These are phyloP conservation scores for Chrysogorgia sp. DNA, from an alignment of 92 coral and sea anemone genomes.

Conservation along the genomic window DNA sequence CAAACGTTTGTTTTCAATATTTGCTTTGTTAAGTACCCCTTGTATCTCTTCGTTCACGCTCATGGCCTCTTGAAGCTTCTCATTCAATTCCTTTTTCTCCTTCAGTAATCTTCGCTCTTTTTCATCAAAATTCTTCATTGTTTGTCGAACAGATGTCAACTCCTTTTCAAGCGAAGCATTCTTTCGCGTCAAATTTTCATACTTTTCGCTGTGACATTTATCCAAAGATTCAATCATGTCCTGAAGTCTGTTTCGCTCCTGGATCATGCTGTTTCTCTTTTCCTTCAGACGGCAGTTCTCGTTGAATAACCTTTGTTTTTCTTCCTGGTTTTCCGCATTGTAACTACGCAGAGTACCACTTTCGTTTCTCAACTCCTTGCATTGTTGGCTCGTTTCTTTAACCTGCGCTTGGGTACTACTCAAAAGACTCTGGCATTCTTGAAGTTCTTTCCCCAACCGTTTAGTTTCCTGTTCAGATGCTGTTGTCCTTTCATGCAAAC, in stretches of 20 bases:
- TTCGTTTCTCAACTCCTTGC: conserved; percentile 19
- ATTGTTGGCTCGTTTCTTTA: conserved; percentile 6
- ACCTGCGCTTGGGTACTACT: neutral
- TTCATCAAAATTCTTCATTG: conserved; percentile 9
- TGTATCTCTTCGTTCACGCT: neutral
- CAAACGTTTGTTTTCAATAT: conserved; percentile 19
- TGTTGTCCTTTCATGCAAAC: neutral
- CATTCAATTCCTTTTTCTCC: conserved; percentile 15
- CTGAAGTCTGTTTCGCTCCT: conserved; percentile 36
- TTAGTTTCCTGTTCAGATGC: neutral
- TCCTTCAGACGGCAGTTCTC: conserved; percentile 40
- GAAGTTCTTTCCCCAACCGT: neutral
- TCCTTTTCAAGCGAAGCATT: conserved; percentile 26
- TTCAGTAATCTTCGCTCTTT: conserved; percentile 8
- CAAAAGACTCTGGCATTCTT: neutral
- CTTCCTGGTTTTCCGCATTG: conserved; percentile 4
- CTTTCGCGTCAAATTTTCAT: conserved; percentile 26
- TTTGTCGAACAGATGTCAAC: conserved; percentile 7
- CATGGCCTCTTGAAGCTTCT: neutral
- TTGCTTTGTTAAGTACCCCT: conserved; percentile 9
- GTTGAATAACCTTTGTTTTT: conserved; percentile 26
- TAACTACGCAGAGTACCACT: neutral
- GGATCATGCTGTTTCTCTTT: conserved; percentile 7
- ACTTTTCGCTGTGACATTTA: conserved; percentile 30
- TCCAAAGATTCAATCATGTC: conserved; percentile 40